A percentile compares a stretch with the other conserved stretches of the same genome.
These are phyloP conservation scores for Amblyjoppa proteus DNA, from an alignment of 2,888 invertebrate genomes.

Conservation along the genomic window DNA sequence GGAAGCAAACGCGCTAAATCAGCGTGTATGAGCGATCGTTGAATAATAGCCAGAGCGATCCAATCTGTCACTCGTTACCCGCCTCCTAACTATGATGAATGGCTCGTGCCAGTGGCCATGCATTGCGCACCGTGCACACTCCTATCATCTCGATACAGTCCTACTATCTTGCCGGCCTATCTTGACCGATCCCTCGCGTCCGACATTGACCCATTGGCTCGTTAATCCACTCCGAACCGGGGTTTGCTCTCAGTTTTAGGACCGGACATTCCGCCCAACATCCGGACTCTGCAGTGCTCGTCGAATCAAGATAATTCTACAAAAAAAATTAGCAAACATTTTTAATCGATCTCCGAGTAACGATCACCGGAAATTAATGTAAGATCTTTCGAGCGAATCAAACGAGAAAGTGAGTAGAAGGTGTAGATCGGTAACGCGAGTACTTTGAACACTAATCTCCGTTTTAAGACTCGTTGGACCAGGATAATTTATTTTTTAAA, in stretches of 20 bases:
- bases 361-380: not conserved
- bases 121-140: slow-evolving; percentile 19
- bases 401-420: too few species aligned
- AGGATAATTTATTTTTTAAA: too few species aligned
- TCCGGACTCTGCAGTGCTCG: too few species aligned
- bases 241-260: not conserved
- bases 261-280: not conserved
- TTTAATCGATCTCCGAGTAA: too few species aligned
- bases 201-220: slow-evolving; percentile 60
- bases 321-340: too few species aligned
- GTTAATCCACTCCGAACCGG: slow-evolving; percentile 50
- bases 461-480: not conserved
- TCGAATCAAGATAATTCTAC: not conserved
- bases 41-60: slow-evolving; percentile 75
- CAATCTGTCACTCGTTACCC: slow-evolving; percentile 77
- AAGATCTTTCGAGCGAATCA: not conserved
- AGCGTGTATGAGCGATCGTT: slow-evolving; percentile 72
- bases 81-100: slow-evolving; percentile 77
- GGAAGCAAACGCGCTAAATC: slow-evolving; percentile 50
- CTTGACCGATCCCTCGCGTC: slow-evolving; percentile 39
- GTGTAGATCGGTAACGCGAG: not conserved
- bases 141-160: slow-evolving; percentile 53
- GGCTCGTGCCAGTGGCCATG: slow-evolving; percentile 58
- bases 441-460: not conserved
- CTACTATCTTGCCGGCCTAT: slow-evolving; percentile 58